Evolutionary conservation across 1,140 invertebrate species (phyloP).

Genomic region (Holotrichia oblita): DNA sequence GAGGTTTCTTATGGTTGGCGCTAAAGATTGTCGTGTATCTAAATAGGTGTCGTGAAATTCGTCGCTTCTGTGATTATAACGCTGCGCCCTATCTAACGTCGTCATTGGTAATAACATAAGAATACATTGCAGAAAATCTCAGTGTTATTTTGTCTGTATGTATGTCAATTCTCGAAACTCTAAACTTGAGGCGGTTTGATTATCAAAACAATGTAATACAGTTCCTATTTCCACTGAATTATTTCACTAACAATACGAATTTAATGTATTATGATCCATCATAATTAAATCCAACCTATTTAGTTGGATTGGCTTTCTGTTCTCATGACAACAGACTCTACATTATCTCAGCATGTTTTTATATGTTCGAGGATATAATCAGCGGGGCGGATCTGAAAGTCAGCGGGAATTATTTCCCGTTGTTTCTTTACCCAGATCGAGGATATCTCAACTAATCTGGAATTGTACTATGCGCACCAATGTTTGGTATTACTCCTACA

Average conservation of each 20-base stretch:
- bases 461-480: background rate
- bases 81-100: too few species aligned
- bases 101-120: too few species aligned
- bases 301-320: slow-evolving; percentile 29
- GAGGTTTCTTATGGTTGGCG: too few species aligned
- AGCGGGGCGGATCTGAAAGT: slow-evolving; percentile 10
- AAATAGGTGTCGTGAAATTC: too few species aligned
- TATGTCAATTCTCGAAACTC: too few species aligned
- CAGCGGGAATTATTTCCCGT: slow-evolving; percentile 37
- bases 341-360: slow-evolving; percentile 40
- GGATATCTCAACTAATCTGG: slow-evolving; percentile 19
- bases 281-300: slow-evolving; percentile 26
- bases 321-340: slow-evolving; percentile 31
- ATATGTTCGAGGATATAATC: slow-evolving; percentile 38
- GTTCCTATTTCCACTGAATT: background rate
- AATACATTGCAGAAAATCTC: too few species aligned
- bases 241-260: slow-evolving; percentile 8
- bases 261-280: slow-evolving; percentile 17
- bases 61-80: too few species aligned
- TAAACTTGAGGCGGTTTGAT: too few species aligned
- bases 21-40: too few species aligned
- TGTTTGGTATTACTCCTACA: background rate
- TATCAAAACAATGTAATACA: too few species aligned
- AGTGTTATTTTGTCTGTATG: too few species aligned
- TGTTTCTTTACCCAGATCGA: slow-evolving; percentile 28